A percentile compares a stretch with the other conserved stretches of the same genome.
These are phyloP conservation scores for Calliscelio sp. DNA, from an alignment of 2,888 invertebrate genomes.

Conservation along the genomic window DNA sequence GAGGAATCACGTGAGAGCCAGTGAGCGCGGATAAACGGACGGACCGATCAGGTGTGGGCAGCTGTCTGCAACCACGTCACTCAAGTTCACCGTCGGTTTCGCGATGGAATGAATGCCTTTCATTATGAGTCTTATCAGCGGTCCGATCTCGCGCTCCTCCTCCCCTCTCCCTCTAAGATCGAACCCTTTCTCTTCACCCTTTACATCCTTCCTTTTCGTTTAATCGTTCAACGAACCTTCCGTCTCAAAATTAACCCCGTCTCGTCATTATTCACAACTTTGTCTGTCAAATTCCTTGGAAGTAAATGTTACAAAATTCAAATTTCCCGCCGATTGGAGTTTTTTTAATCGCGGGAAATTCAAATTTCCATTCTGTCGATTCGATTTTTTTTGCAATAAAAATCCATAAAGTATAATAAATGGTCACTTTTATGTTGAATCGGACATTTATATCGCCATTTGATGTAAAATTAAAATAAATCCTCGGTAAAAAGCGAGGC, in stretches of 20 bases:
- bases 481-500: conserved; percentile 21
- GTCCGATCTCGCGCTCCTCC: conserved; percentile 79
- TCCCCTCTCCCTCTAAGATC: conserved; percentile 39
- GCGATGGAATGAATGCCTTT: conserved; percentile 85
- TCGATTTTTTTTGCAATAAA: too few species aligned
- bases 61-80: conserved; percentile 86
- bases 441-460: conserved; percentile 3
- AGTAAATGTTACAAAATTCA: too few species aligned
- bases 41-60: conserved; percentile 85
- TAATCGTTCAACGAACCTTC: conserved; percentile 69
- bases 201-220: conserved; percentile 44
- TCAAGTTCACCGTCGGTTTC: conserved; percentile 84
- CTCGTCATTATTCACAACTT: too few species aligned
- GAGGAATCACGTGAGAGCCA: conserved; percentile 83
- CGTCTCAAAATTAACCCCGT: too few species aligned
- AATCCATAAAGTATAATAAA: too few species aligned
- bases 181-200: conserved; percentile 43
- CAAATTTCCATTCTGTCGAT: too few species aligned
- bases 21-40: conserved; percentile 77
- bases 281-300: too few species aligned
- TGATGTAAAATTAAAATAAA: conserved; percentile 55
- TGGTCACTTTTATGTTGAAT: too few species aligned
- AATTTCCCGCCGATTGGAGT: too few species aligned
- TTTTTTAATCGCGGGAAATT: too few species aligned
- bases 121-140: conserved; percentile 84